These are phyloP conservation scores for Helobdella robusta DNA, from an alignment of 2,888 invertebrate genomes.

Conservation along the genomic window DNA sequence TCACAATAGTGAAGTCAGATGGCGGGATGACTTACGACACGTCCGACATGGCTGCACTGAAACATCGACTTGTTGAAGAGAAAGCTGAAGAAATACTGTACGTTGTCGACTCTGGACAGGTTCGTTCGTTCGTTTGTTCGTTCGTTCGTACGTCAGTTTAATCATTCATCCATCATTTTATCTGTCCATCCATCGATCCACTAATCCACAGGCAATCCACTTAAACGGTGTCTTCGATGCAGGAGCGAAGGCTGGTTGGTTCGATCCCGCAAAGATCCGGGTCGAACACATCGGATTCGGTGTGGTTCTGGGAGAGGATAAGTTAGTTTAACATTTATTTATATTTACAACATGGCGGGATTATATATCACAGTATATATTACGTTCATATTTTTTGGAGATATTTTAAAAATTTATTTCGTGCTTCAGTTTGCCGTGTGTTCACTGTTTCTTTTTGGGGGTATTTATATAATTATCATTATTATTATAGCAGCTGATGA, in stretches of 20 bases:
- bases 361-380: too few species aligned
- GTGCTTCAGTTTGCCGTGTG: too few species aligned
- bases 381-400: too few species aligned
- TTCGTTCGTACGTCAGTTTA: too few species aligned
- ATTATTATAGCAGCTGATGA: background rate
- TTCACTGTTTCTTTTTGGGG: background rate
- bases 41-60: constrained; percentile 86
- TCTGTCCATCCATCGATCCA: too few species aligned
- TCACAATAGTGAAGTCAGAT: constrained; percentile 91
- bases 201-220: constrained; percentile 60
- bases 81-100: constrained; percentile 80
- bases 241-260: constrained; percentile 67
- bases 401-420: too few species aligned
- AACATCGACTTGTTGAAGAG: constrained; percentile 60
- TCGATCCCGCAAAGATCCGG: constrained; percentile 56
- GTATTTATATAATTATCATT: background rate
- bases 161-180: too few species aligned
- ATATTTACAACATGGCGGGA: background rate
- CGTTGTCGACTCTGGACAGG: constrained; percentile 88
- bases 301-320: constrained; percentile 92
- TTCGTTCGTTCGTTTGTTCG: constrained; percentile 30
- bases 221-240: constrained; percentile 64
- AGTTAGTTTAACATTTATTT: constrained; percentile 32
- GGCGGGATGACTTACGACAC: constrained; percentile 95
- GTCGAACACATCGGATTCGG: constrained; percentile 91